A percentile compares a stretch with the other conserved stretches of the same genome.
phyloP scores from a whole-genome alignment of 2,113 vertebrate genomes.

The Thermophis baileyi region DNA sequence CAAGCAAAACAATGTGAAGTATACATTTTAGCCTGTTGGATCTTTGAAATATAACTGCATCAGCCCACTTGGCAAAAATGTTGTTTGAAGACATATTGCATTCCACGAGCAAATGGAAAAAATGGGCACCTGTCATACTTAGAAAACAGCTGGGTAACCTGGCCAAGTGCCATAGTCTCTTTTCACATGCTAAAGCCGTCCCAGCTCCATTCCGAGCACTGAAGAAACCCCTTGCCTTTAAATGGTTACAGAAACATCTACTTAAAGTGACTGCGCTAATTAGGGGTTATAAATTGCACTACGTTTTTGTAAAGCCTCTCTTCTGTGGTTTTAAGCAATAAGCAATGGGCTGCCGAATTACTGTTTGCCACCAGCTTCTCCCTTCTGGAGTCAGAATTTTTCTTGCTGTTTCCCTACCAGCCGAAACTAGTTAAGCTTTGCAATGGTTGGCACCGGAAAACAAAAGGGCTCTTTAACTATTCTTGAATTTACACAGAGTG shows the following conservation, averaged over 20 bases:
- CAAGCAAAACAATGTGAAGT: conserved; percentile 16
- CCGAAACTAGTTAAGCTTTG: neutral
- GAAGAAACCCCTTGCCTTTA: conserved; percentile 65
- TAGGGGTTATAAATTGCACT: conserved; percentile 61
- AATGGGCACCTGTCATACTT: conserved; percentile 76
- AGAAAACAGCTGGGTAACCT: conserved; percentile 73
- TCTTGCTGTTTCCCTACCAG: neutral
- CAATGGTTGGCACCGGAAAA: neutral
- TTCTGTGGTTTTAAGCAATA: neutral
- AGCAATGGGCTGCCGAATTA: neutral
- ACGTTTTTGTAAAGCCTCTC: conserved; percentile 43
- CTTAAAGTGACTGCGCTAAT: conserved; percentile 60
- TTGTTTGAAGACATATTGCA: conserved; percentile 80
- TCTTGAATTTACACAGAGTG: neutral
- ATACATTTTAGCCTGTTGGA: conserved; percentile 42
- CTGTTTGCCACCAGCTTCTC: neutral
- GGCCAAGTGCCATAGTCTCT: conserved; percentile 65
- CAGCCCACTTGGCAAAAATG: conserved; percentile 63
- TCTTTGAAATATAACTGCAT: conserved; percentile 62
- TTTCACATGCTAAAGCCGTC: conserved; percentile 67
- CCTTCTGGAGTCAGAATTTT: neutral
- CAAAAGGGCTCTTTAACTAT: neutral
- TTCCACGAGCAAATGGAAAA: conserved; percentile 79
- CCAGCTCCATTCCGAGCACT: conserved; percentile 60
- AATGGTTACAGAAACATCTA: conserved; percentile 60